Evolutionary conservation across 2,113 vertebrate species (phyloP).

Genomic region (Leuciscus idus): DNA sequence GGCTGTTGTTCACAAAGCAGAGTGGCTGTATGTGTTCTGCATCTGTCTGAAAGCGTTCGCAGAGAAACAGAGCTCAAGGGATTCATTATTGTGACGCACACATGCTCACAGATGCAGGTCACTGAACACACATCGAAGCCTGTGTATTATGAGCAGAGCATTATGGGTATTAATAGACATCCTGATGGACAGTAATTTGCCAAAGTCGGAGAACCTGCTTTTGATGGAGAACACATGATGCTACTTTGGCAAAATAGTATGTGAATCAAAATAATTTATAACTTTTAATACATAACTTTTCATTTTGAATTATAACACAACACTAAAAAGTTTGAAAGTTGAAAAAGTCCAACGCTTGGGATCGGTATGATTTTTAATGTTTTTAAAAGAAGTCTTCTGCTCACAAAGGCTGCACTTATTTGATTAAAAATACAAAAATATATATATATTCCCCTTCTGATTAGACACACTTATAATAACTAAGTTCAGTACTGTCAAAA

Average conservation of each 20-base stretch:
- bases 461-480: too few species aligned
- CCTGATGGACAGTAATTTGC: not conserved
- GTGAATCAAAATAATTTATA: not conserved
- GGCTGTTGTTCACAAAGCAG: not conserved
- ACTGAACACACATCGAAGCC: not conserved
- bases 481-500: not conserved
- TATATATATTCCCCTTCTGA: too few species aligned
- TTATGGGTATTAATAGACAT: not conserved
- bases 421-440: too few species aligned
- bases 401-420: too few species aligned
- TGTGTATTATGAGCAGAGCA: not conserved
- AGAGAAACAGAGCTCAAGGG: not conserved
- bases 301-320: too few species aligned
- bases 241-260: not conserved
- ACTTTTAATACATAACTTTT: not conserved
- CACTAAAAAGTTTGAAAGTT: too few species aligned
- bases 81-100: not conserved
- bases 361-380: too few species aligned
- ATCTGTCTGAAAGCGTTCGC: not conserved
- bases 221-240: conserved; percentile 25
- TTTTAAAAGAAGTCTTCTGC: too few species aligned
- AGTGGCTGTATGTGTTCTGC: not conserved
- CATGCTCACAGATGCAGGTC: not conserved
- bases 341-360: too few species aligned
- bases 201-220: not conserved